A percentile compares a stretch with the other conserved stretches of the same genome.
phyloP scores from a whole-genome alignment of 1,140 invertebrate species.

The Neodiprion pinetum region DNA sequence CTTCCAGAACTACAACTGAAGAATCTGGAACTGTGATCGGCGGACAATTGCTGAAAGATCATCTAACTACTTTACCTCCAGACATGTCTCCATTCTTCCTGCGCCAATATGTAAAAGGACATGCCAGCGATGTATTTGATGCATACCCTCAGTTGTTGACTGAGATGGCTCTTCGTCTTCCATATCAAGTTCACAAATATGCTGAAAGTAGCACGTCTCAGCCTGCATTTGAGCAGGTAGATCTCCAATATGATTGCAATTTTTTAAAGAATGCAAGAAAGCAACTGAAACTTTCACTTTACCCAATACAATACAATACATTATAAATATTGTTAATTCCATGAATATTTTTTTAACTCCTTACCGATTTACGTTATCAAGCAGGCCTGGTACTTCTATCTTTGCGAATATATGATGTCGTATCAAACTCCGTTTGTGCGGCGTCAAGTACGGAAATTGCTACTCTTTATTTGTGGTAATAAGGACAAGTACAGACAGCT shows the following conservation, averaged over 20 bases:
- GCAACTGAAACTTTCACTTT: no score
- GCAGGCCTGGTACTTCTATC: conserved; percentile 76
- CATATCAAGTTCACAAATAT: conserved; percentile 90
- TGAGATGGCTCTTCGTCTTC: conserved; percentile 92
- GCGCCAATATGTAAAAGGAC: conserved; percentile 90
- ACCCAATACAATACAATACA: no score
- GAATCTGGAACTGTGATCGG: conserved; percentile 61
- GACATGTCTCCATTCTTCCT: conserved; percentile 97
- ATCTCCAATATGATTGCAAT: background rate
- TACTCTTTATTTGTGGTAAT: conserved; percentile 93
- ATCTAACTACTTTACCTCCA: conserved; percentile 79
- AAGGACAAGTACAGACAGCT: conserved; percentile 95
- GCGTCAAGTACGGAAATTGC: conserved; percentile 85
- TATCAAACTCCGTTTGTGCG: conserved; percentile 79
- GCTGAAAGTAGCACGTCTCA: conserved; percentile 66
- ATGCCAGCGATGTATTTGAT: conserved; percentile 92
- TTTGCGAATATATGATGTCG: conserved; percentile 98
- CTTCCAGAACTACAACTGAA: conserved; percentile 59
- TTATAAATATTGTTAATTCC: conserved; percentile 2
- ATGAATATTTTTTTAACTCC: conserved; percentile 12
- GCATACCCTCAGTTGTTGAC: conserved; percentile 92
- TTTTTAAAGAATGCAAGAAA: background rate
- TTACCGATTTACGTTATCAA: conserved; percentile 22
- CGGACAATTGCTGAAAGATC: conserved; percentile 78
- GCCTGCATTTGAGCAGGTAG: conserved; percentile 64